These are phyloP conservation scores for Ficedula albicollis DNA, from an alignment of 2,797 vertebrate genomes.

Conservation along the genomic window DNA sequence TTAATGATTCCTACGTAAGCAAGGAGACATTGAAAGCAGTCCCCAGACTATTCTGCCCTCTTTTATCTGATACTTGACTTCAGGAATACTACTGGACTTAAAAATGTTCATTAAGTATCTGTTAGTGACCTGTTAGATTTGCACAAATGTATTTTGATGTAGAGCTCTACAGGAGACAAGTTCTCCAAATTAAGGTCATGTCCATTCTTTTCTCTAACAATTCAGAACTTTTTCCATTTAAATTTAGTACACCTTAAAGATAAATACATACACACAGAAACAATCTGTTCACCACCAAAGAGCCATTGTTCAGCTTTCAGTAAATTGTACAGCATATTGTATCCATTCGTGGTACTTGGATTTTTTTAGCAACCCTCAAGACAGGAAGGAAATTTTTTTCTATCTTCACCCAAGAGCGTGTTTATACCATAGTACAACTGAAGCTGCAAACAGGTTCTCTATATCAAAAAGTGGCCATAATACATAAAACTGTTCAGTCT, in stretches of 20 bases:
- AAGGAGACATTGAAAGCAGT: not conserved
- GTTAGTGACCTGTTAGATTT: not conserved
- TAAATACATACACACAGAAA: not conserved
- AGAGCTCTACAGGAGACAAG: not conserved
- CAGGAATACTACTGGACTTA: not conserved
- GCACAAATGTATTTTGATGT: not conserved
- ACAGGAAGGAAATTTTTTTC: not conserved
- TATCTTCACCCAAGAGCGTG: not conserved
- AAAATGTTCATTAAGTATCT: not conserved
- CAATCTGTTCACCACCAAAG: not conserved
- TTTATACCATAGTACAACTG: not conserved
- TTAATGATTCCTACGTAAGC: not conserved
- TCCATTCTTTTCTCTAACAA: not conserved
- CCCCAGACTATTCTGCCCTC: not conserved
- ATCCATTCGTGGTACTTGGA: not conserved
- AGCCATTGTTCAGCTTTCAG: not conserved
- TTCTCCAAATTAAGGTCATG: not conserved
- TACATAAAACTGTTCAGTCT: not conserved
- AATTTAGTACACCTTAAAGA: not conserved
- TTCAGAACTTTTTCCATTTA: not conserved
- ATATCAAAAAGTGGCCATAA: not conserved
- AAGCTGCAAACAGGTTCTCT: not conserved
- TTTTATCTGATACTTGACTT: not conserved
- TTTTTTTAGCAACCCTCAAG: not conserved
- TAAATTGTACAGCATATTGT: not conserved